Evolutionary conservation across 2,797 vertebrate species (phyloP), one percentile per base, ranked within the genome.

Genomic region (Notoglanidium macrostoma): DNA sequence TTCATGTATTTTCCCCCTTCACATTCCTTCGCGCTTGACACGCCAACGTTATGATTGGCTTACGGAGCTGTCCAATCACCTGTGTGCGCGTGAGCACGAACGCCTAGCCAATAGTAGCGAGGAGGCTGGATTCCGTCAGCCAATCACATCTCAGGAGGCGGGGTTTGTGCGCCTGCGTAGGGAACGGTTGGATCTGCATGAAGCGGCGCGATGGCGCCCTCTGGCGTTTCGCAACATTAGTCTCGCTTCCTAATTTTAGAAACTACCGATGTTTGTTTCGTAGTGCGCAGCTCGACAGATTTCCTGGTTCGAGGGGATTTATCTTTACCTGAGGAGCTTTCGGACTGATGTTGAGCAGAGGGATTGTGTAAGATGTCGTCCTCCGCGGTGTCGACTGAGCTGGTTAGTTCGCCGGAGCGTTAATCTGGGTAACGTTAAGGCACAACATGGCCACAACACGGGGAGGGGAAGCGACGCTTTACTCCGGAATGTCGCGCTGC

Each of bases 241-340:
- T 83, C 61, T 65, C 15, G 44, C 70, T 85, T 85, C 84, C 84
- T 85, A 76, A 76, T 61, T 74, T 85, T 76, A 74, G 84, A 74
- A 83, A 83, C 61, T 83, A 44, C 26, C 72, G 70, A 8, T 10
- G 83, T 73, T 85, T 74, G 68, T 85, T 85, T 32, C 35, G 35
- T 46, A 7, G 84, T 85, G 83, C 83, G 83, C 83, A 84, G 15
- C 83, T 82, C 80, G 80, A 29, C 1, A 44, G 80, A 32, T 51
- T 82, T 65, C 40, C 44, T 65, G 80, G 40, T 65, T 32, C 26
- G 80, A 51, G 61, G 8, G 44, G 59, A 49, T 65, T 82, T 65
- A 15, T 63, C 0, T 49, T 29, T 0, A 2, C 8, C 26, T 3
- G 40, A 3, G 80, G 80, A 65, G 1, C 57, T 7, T 61, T 9